Evolutionary conservation across 2,113 vertebrate species (phyloP).

Genomic region (Catharus fuscescens): DNA sequence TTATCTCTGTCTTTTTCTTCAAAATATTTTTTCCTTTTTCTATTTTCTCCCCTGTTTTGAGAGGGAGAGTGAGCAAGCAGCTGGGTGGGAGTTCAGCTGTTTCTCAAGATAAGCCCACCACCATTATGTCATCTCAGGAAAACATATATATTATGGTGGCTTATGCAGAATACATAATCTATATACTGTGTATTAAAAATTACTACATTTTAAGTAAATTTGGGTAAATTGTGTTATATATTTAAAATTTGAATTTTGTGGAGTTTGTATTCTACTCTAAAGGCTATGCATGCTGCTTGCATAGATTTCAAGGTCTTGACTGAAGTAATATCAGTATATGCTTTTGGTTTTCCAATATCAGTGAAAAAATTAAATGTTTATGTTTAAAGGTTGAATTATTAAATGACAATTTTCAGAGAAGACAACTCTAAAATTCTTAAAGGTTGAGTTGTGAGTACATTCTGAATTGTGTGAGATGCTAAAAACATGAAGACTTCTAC

Average conservation of each 20-base stretch:
- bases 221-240: background rate
- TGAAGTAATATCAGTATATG: background rate
- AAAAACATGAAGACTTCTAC: constrained; percentile 13
- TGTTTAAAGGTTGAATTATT: constrained; percentile 56
- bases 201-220: background rate
- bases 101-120: background rate
- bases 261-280: background rate
- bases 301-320: background rate
- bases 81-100: background rate
- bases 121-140: background rate
- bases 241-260: background rate
- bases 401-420: background rate
- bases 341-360: constrained; percentile 49
- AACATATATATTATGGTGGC: background rate
- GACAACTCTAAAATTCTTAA: constrained; percentile 60
- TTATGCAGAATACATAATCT: background rate
- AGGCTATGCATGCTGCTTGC: background rate
- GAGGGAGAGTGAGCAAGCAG: background rate
- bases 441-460: background rate
- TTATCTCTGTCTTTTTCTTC: background rate
- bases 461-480: constrained; percentile 2
- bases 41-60: background rate
- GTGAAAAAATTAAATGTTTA: constrained; percentile 38
- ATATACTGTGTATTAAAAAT: background rate
- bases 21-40: background rate